Percentiles rank a stretch among this genome's conserved stretches.
These are phyloP conservation scores for Bibio marci DNA, from an alignment of 2,888 invertebrate species.

Conservation along the genomic window DNA sequence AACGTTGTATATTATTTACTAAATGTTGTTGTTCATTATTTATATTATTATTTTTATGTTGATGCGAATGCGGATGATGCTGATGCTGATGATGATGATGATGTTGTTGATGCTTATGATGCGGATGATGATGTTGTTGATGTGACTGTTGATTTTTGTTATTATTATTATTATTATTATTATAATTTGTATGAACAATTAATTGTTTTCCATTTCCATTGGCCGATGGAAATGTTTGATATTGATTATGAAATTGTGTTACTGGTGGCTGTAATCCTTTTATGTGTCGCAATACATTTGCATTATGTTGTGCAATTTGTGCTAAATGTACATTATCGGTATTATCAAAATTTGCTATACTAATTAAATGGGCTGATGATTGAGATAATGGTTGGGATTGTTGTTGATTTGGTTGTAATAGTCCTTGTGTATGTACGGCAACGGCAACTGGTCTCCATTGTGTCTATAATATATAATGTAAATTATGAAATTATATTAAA, in stretches of 20 bases:
- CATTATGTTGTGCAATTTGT: constrained; percentile 11
- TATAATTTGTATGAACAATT: neutral
- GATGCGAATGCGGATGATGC: neutral
- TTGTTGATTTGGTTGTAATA: constrained; percentile 3
- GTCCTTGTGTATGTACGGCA: too few species aligned
- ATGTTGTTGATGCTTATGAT: neutral
- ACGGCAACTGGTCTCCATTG: too few species aligned
- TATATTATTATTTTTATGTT: too few species aligned
- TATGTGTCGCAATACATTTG: constrained; percentile 8
- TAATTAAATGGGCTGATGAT: constrained; percentile 7
- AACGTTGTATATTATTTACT: neutral
- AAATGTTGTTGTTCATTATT: too few species aligned
- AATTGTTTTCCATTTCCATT: neutral
- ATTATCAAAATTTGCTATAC: constrained; percentile 7
- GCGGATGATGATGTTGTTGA: neutral
- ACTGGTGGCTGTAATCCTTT: constrained; percentile 9
- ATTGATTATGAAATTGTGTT: constrained; percentile 8
- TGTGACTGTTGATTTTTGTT: neutral
- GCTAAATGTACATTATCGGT: constrained; percentile 8
- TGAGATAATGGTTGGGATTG: constrained; percentile 7
- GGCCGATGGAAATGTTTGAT: constrained; percentile 4
- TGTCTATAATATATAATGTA: too few species aligned
- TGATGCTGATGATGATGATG: neutral
- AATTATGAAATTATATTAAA: too few species aligned
- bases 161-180: neutral